Evolutionary conservation across 2,113 vertebrate species (phyloP).

Genomic region (Eonycteris spelaea): DNA sequence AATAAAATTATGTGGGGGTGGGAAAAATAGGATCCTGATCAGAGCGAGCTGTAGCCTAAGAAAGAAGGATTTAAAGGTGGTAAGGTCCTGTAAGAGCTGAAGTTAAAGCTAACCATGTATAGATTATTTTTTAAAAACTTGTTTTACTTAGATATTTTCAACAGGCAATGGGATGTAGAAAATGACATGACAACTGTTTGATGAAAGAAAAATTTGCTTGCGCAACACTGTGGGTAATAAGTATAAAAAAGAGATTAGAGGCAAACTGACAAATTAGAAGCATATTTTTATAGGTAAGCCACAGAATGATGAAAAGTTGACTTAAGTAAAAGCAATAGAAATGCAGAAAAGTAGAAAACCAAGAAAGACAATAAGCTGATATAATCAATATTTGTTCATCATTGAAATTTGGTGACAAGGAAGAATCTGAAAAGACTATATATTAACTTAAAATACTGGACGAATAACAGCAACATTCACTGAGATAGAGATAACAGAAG

Average conservation of each 20-base stretch:
- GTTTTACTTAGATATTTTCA: not conserved
- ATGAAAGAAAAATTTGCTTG: not conserved
- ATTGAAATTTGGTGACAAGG: not conserved
- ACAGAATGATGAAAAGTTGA: not conserved
- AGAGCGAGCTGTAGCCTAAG: not conserved
- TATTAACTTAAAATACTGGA: not conserved
- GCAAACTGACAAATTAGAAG: conserved; percentile 5
- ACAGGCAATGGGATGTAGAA: not conserved
- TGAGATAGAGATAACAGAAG: not conserved
- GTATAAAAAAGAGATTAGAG: not conserved
- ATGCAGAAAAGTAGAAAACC: not conserved
- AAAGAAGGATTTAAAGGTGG: not conserved
- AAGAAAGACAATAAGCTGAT: not conserved
- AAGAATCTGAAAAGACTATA: not conserved
- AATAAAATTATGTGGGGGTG: not conserved
- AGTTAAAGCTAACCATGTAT: not conserved
- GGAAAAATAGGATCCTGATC: not conserved
- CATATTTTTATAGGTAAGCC: not conserved
- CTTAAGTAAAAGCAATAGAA: not conserved
- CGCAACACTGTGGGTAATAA: not conserved
- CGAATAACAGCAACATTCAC: not conserved
- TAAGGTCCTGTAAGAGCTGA: not conserved
- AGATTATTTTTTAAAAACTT: not conserved
- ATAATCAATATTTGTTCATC: not conserved
- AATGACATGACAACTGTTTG: not conserved